phyloP scores from a whole-genome alignment of 2,113 vertebrate species.

The Thalassoma bifasciatum region DNA sequence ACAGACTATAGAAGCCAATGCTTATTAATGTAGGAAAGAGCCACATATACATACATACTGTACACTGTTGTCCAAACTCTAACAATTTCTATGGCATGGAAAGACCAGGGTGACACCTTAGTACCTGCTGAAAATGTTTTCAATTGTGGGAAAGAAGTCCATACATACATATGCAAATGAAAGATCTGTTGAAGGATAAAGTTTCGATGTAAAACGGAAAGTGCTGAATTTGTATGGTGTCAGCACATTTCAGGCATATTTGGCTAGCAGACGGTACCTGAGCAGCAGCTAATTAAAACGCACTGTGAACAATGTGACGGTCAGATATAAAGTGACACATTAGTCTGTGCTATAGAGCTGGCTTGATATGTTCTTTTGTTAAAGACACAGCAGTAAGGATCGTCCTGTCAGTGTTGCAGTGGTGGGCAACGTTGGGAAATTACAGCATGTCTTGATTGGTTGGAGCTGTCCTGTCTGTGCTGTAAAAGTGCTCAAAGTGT shows the following conservation, averaged over 20 bases:
- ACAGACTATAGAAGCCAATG: slow-evolving; percentile 14
- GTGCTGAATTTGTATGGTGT: slow-evolving; percentile 46
- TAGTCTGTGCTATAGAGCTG: not conserved
- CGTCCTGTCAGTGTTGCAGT: slow-evolving; percentile 40
- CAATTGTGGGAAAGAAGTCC: slow-evolving; percentile 8
- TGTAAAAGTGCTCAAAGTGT: slow-evolving; percentile 16
- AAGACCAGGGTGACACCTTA: slow-evolving; percentile 50
- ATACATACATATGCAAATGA: slow-evolving; percentile 13
- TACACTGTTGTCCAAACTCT: slow-evolving; percentile 33
- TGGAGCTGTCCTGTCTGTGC: slow-evolving; percentile 37
- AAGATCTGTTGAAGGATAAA: slow-evolving; percentile 26
- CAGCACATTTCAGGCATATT: slow-evolving; percentile 34
- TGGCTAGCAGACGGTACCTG: slow-evolving; percentile 1
- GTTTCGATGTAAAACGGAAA: slow-evolving; percentile 30
- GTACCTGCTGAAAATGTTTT: slow-evolving; percentile 52
- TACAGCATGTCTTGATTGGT: slow-evolving; percentile 50
- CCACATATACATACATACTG: slow-evolving; percentile 18
- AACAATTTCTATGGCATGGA: slow-evolving; percentile 38
- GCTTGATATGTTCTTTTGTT: slow-evolving; percentile 27
- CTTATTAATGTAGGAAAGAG: slow-evolving; percentile 51
- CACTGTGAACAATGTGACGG: slow-evolving; percentile 5
- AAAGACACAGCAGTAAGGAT: slow-evolving; percentile 29
- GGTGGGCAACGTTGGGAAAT: slow-evolving; percentile 25
- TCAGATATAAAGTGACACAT: slow-evolving; percentile 24
- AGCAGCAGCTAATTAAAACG: slow-evolving; percentile 46